phyloP scores from a whole-genome alignment of 2,113 vertebrate genomes.

The Proterorhinus semilunaris region DNA sequence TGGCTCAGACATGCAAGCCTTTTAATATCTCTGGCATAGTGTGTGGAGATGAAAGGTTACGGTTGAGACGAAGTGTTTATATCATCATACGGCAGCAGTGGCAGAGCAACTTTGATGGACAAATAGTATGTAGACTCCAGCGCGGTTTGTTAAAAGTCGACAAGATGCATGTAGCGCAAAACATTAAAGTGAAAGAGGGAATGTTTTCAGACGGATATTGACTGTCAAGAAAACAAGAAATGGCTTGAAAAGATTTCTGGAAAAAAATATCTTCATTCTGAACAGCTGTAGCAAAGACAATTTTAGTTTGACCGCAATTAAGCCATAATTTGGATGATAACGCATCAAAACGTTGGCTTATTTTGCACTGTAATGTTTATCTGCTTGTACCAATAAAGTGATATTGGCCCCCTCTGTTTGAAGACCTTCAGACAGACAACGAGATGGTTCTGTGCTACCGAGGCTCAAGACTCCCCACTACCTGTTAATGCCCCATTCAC shows the following conservation, averaged over 20 bases:
- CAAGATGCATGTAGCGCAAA: background rate
- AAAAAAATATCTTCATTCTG: no score
- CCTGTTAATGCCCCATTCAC: slow-evolving; percentile 58
- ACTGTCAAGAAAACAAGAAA: background rate
- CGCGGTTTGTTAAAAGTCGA: background rate
- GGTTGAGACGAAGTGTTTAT: slow-evolving; percentile 54
- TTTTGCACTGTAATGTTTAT: slow-evolving; percentile 9
- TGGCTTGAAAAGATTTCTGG: background rate
- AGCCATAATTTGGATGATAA: no score
- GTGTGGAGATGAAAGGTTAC: slow-evolving; percentile 57
- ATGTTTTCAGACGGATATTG: background rate
- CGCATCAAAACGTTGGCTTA: slow-evolving; percentile 1
- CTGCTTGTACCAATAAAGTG: slow-evolving; percentile 22
- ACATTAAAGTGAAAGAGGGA: background rate
- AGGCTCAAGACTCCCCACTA: slow-evolving; percentile 38
- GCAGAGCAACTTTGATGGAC: slow-evolving; percentile 62
- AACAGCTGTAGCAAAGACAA: no score
- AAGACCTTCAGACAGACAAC: slow-evolving; percentile 57
- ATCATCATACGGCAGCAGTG: slow-evolving; percentile 53
- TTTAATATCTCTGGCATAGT: slow-evolving; percentile 54
- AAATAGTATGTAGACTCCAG: slow-evolving; percentile 22
- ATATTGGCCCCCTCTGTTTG: slow-evolving; percentile 43
- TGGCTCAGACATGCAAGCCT: slow-evolving; percentile 41
- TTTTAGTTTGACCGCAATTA: no score
- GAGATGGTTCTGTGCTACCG: slow-evolving; percentile 43